These are phyloP conservation scores for Spondyliosoma cantharus DNA, from an alignment of 2,797 vertebrate genomes.

Conservation along the genomic window DNA sequence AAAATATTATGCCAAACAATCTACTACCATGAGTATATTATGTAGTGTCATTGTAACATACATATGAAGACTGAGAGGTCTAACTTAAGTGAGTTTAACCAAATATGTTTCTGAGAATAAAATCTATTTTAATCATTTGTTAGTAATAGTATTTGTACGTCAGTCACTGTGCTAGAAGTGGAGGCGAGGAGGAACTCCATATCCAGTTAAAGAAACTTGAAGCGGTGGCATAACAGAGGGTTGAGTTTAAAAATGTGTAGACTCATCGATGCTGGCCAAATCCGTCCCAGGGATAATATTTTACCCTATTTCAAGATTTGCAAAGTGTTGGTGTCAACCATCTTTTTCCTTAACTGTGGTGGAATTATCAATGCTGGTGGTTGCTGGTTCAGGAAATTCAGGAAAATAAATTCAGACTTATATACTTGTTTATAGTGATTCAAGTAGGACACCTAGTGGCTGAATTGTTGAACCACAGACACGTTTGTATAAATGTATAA, in stretches of 20 bases:
- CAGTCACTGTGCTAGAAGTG: too few species aligned
- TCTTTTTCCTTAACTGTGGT: not conserved
- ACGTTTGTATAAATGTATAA: not conserved
- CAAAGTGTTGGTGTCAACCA: not conserved
- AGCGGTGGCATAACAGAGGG: not conserved
- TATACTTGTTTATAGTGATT: not conserved
- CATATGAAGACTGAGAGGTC: constrained; percentile 30
- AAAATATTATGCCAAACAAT: constrained; percentile 74
- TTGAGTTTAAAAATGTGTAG: not conserved
- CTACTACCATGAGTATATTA: constrained; percentile 21
- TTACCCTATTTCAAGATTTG: not conserved
- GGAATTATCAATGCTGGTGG: too few species aligned
- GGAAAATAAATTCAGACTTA: not conserved
- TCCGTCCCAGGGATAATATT: not conserved
- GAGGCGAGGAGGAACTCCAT: too few species aligned
- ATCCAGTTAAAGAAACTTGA: not conserved
- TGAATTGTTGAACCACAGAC: constrained; percentile 6
- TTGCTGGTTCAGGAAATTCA: not conserved
- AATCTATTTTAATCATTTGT: constrained; percentile 74
- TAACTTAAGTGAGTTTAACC: constrained; percentile 45
- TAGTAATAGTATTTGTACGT: not conserved
- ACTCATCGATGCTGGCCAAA: not conserved
- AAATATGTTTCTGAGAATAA: constrained; percentile 74
- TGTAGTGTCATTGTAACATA: constrained; percentile 25
- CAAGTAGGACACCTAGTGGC: constrained; percentile 38